These are phyloP conservation scores for Hippocampus zosterae DNA, from an alignment of 2,113 vertebrate genomes.

Conservation along the genomic window DNA sequence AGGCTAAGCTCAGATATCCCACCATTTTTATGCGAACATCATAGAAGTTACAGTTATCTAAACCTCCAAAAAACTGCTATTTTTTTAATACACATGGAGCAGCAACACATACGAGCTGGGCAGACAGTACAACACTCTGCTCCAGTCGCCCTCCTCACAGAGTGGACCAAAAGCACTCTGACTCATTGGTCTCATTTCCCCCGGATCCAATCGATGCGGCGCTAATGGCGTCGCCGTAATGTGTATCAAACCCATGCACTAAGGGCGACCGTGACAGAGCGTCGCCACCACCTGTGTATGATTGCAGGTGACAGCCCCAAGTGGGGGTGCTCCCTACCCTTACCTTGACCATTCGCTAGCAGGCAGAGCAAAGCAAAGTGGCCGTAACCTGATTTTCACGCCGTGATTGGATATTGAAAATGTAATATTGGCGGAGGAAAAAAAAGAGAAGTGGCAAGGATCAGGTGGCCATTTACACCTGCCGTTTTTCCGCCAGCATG, in stretches of 20 bases:
- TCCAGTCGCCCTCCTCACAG: background rate
- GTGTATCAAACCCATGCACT: background rate
- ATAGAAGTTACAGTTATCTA: too few species aligned
- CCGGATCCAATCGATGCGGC: background rate
- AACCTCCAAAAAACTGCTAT: too few species aligned
- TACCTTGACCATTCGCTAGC: background rate
- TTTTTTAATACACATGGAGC: too few species aligned
- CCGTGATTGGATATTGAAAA: background rate
- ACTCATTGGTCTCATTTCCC: background rate
- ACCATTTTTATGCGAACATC: too few species aligned
- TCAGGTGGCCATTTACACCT: slow-evolving; percentile 1
- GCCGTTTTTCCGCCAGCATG: background rate
- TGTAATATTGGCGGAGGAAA: background rate
- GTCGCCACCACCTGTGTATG: background rate
- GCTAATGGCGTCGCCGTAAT: background rate
- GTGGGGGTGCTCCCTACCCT: background rate
- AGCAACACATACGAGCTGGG: too few species aligned
- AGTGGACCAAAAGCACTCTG: background rate
- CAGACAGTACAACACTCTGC: too few species aligned
- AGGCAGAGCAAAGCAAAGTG: background rate
- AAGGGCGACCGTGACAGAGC: background rate
- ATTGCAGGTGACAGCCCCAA: background rate
- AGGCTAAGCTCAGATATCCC: too few species aligned
- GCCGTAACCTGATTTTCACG: background rate
- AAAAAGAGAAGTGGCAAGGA: background rate